Percentiles rank a stretch among this genome's conserved stretches.
These are phyloP conservation scores for Pseudolycoriella hygida DNA, from an alignment of 2,888 invertebrate species.

Conservation along the genomic window DNA sequence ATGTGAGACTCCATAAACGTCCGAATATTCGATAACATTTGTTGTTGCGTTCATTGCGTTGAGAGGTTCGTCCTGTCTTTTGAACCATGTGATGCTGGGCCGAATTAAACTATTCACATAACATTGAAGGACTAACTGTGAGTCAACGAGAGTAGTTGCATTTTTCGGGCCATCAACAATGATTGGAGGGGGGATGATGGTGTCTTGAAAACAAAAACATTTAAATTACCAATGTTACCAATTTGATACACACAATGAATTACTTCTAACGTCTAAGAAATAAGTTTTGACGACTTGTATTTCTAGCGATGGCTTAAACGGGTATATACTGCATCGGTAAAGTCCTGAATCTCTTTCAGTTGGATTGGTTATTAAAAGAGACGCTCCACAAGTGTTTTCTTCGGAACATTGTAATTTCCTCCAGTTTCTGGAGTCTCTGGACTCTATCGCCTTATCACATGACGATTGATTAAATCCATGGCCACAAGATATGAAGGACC, in stretches of 20 bases:
- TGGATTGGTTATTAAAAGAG: conserved; percentile 21
- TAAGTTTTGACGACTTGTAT: conserved; percentile 24
- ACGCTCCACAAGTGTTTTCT: conserved; percentile 18
- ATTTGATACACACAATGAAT: neutral
- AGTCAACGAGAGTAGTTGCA: conserved; percentile 16
- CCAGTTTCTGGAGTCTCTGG: conserved; percentile 15
- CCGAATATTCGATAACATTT: conserved; percentile 13
- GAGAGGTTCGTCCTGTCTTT: conserved; percentile 13
- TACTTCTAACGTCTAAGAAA: conserved; percentile 25
- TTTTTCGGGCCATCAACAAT: conserved; percentile 21
- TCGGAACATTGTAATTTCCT: conserved; percentile 21
- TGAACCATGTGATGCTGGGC: conserved; percentile 26
- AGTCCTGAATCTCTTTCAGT: conserved; percentile 25
- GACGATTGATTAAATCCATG: conserved; percentile 13
- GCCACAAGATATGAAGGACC: too few relatives aligned
- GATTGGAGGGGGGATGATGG: conserved; percentile 20
- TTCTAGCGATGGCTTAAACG: conserved; percentile 18
- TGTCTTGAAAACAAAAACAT: conserved; percentile 15
- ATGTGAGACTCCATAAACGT: conserved; percentile 19
- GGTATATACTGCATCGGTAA: conserved; percentile 25
- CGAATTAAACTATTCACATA: conserved; percentile 23
- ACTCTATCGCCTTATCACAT: conserved; percentile 16
- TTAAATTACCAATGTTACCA: too few relatives aligned
- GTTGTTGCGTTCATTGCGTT: neutral
- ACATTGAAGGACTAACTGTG: conserved; percentile 23